phyloP scores from a whole-genome alignment of 2,888 invertebrate genomes.

The Sinotaia quadrata region DNA sequence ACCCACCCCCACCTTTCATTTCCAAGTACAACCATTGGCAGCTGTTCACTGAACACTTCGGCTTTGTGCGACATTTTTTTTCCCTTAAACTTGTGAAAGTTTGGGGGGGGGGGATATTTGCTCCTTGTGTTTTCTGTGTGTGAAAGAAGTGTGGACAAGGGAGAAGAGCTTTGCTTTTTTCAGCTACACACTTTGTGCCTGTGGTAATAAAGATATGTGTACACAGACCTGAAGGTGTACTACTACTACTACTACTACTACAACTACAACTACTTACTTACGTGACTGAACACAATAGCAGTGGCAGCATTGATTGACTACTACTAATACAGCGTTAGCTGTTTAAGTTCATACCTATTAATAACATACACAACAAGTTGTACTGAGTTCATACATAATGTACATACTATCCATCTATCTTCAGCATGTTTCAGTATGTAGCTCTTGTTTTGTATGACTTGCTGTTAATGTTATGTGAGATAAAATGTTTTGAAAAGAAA shows the following conservation, averaged over 20 bases:
- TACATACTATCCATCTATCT: conserved; percentile 11
- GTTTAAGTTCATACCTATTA: too few relatives aligned
- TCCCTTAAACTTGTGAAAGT: conserved; percentile 1
- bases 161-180: background rate
- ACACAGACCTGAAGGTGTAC: too few relatives aligned
- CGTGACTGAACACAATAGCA: too few relatives aligned
- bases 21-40: too few relatives aligned
- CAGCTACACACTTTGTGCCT: background rate
- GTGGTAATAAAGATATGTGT: too few relatives aligned
- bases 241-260: too few relatives aligned
- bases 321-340: too few relatives aligned
- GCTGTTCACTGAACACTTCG: too few relatives aligned
- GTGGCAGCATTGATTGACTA: background rate
- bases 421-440: conserved; percentile 26
- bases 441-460: conserved; percentile 16
- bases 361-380: too few relatives aligned
- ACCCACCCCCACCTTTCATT: too few relatives aligned
- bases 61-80: conserved; percentile 22
- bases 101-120: conserved; percentile 7
- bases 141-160: conserved; percentile 1
- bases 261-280: too few relatives aligned
- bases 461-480: conserved; percentile 24
- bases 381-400: too few relatives aligned
- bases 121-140: conserved; percentile 7
- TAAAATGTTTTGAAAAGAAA: conserved; percentile 11